Evolutionary conservation across 2,888 invertebrate species (phyloP), one percentile per base, ranked within the genome.

Genomic region (Craniophora ligustri): DNA sequence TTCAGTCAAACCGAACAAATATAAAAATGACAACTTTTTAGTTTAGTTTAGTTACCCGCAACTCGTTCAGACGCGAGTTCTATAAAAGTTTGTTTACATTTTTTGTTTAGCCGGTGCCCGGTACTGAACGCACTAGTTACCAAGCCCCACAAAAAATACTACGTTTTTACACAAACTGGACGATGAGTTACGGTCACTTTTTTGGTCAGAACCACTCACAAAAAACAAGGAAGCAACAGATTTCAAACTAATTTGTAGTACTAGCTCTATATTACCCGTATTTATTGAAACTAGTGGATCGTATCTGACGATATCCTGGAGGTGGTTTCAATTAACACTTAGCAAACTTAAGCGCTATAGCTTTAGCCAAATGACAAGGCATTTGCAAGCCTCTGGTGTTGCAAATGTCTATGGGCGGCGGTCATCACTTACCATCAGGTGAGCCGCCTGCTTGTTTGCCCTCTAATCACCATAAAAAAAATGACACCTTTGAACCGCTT

Each of bases 201-300:
- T 71, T 72, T 72, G n/a, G 32, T 58, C 10, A 42, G 50, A 36
- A 45, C 40, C 14, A 36, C n/a, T 26, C 7, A 45, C 45, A 65
- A 66, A 65, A 75, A 75, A 54, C 18, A 26, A 70, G 73, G 76
- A 77, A 77, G 48, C 56, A 41, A 53, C 40, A 54, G 48, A 55
- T 63, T 62, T 36, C 45, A 48, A 50, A 26, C 31, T 44, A 55
- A 46, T 38, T 50, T 36, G 35, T 55, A 46, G 32, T 59, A 50
- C 19, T 53, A 53, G 10, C 10, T 51, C 26, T 61, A 31, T 55
- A 53, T 34, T 65, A 14, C n/a, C 44, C 39, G 13, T 36, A 46
- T 40, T 32, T 45, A 51, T 41, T 41, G 35, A 28, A 47, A 30
- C 15, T 34, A 32, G 44, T 67, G 23, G 28, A 67, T 32, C 42